These are phyloP conservation scores for Myotis yumanensis DNA, from an alignment of 2,113 vertebrate species.

Conservation along the genomic window DNA sequence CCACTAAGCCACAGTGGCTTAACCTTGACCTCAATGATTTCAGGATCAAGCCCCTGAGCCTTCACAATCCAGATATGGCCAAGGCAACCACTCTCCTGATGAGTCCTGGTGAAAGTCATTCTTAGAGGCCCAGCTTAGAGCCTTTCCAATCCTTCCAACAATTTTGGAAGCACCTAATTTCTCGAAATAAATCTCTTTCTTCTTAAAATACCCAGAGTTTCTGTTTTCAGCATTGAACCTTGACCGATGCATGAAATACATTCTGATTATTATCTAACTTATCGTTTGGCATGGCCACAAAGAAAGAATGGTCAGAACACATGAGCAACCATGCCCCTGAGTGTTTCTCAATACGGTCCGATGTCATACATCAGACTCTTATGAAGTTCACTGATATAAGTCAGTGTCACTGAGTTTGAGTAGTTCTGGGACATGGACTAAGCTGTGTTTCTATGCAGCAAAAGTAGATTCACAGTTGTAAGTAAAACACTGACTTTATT, in stretches of 20 bases:
- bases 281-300: not conserved
- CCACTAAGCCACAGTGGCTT: too few species aligned
- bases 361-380: not conserved
- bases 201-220: slow-evolving; percentile 45
- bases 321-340: not conserved
- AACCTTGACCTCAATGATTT: not conserved
- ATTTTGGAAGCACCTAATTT: slow-evolving; percentile 11
- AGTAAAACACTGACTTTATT: not conserved
- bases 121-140: not conserved
- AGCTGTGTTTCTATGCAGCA: not conserved
- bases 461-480: not conserved
- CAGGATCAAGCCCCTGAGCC: not conserved
- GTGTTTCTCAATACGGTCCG: not conserved
- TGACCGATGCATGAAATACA: not conserved
- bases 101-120: not conserved
- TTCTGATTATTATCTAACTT: slow-evolving; percentile 19
- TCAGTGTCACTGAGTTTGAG: not conserved
- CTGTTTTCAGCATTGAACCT: not conserved
- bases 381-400: not conserved
- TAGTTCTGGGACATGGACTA: not conserved
- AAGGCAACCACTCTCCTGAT: not conserved
- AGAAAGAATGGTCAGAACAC: not conserved
- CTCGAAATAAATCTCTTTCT: slow-evolving; percentile 50
- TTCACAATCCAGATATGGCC: not conserved
- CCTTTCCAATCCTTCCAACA: not conserved